A percentile compares a stretch with the other conserved stretches of the same genome.
Evolutionary conservation across 2,888 invertebrate genomes (phyloP).

Genomic region (Charanyca ferruginea): DNA sequence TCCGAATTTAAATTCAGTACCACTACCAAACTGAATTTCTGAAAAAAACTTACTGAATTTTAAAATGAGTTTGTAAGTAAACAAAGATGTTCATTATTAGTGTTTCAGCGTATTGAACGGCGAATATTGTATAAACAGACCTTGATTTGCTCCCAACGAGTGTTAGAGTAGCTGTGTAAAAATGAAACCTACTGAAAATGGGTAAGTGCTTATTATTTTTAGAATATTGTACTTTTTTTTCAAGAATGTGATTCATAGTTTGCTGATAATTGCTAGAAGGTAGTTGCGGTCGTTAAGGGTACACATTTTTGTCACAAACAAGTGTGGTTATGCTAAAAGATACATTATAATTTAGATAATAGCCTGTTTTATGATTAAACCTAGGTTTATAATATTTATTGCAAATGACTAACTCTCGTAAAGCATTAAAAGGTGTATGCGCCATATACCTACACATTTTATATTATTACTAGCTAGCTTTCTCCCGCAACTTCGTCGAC

Average conservation of each 20-base stretch:
- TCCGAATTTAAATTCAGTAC: background rate
- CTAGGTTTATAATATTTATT: too few species aligned
- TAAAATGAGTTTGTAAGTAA: slow-evolving; percentile 29
- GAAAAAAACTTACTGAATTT: slow-evolving; percentile 15
- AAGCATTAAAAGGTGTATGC: too few species aligned
- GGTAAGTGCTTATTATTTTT: slow-evolving; percentile 65
- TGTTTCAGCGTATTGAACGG: slow-evolving; percentile 36
- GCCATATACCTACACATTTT: too few species aligned
- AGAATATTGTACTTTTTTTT: background rate
- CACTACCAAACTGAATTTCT: background rate
- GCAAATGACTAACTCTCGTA: too few species aligned
- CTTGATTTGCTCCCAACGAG: slow-evolving; percentile 68
- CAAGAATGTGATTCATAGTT: background rate
- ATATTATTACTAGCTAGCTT: too few species aligned
- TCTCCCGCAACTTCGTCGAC: too few species aligned
- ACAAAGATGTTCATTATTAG: slow-evolving; percentile 43
- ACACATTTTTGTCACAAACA: too few species aligned
- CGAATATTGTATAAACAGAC: slow-evolving; percentile 72
- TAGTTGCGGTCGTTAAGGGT: too few species aligned
- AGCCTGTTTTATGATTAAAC: too few species aligned
- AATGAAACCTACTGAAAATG: slow-evolving; percentile 72
- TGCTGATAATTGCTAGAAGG: too few species aligned
- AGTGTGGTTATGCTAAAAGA: too few species aligned
- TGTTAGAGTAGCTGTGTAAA: slow-evolving; percentile 56
- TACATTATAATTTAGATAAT: too few species aligned